Percentiles rank a stretch among this genome's conserved stretches.
These are phyloP conservation scores for Conger conger DNA, from an alignment of 2,113 vertebrate genomes.

Conservation along the genomic window DNA sequence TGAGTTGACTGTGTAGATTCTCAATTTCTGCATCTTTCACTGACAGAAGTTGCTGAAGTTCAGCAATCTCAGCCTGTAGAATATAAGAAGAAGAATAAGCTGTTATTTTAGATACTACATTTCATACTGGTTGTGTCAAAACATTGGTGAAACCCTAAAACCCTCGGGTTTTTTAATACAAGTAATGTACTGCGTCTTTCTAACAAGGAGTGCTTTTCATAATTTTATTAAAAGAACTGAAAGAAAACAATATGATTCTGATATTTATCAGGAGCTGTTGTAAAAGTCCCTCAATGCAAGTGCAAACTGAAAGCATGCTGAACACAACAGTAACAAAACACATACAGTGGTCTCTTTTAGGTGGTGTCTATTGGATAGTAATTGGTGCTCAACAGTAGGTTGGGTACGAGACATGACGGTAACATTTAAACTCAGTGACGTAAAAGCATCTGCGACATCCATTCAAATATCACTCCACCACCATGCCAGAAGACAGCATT, in stretches of 20 bases:
- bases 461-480: neutral
- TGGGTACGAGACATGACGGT: neutral
- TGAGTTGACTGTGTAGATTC: conserved; percentile 73
- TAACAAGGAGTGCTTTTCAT: neutral
- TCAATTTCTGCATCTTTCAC: conserved; percentile 80
- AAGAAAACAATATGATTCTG: neutral
- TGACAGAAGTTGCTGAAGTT: conserved; percentile 76
- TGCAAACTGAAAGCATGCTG: neutral
- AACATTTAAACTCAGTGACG: neutral
- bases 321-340: neutral
- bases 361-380: neutral
- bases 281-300: neutral
- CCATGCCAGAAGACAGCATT: neutral
- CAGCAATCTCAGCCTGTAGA: conserved; percentile 75
- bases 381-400: neutral
- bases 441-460: neutral
- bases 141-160: neutral
- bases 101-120: neutral
- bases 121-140: neutral
- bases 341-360: neutral
- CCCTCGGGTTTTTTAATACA: neutral
- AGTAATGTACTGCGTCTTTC: neutral
- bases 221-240: no score
- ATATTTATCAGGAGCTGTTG: neutral
- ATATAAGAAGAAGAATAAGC: neutral